Conservation (phyloP, 2,888 invertebrate species). For the Tenthredo notha region DNA sequence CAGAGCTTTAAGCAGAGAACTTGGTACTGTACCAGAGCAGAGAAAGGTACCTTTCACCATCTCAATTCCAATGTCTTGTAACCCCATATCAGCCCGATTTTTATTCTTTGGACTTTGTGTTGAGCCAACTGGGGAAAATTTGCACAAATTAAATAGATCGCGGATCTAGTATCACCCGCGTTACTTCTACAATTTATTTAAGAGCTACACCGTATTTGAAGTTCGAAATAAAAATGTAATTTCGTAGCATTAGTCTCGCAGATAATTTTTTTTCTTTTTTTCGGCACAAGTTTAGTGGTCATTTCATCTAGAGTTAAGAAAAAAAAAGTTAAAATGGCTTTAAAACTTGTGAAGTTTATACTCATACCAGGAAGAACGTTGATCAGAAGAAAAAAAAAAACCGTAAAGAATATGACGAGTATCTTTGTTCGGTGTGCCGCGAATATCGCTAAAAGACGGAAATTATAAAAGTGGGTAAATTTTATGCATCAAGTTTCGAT, state of each 20-base stretch:
- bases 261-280: background rate
- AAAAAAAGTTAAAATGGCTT: background rate
- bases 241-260: background rate
- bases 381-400: background rate
- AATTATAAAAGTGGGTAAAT: background rate
- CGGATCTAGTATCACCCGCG: background rate
- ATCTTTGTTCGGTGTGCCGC: background rate
- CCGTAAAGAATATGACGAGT: background rate
- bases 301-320: background rate
- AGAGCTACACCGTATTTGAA: background rate
- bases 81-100: background rate
- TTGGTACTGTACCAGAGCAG: conserved; percentile 70
- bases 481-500: background rate
- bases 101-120: background rate
- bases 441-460: background rate
- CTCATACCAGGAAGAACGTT: background rate
- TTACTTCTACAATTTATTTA: background rate
- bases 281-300: background rate
- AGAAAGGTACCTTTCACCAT: conserved; percentile 58
- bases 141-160: background rate
- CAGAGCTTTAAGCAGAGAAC: conserved; percentile 77
- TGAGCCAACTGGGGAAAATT: background rate
- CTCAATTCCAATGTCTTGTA: background rate
- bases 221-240: background rate
- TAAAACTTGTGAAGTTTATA: background rate